Evolutionary conservation across 2,888 invertebrate species (phyloP).

Genomic region (Caenorhabditis sulstoni): DNA sequence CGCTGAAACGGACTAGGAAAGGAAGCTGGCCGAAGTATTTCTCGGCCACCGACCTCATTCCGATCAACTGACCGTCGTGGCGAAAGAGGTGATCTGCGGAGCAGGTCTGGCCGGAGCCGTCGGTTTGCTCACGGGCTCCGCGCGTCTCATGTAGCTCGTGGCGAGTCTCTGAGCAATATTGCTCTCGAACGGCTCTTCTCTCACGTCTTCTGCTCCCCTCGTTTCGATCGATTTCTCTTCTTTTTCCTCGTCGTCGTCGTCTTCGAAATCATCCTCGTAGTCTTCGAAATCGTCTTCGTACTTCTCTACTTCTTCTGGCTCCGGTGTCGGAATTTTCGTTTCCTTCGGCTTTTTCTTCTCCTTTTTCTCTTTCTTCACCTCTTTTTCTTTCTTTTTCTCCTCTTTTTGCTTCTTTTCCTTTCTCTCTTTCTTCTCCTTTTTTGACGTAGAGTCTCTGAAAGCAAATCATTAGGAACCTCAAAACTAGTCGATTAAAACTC

Average conservation of each 20-base stretch:
- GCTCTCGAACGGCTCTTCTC: constrained; percentile 26
- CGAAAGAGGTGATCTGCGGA: background rate
- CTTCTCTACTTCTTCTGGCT: constrained; percentile 4
- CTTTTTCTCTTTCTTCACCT: constrained; percentile 19
- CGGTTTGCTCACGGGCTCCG: background rate
- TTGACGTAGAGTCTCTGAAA: constrained; percentile 16
- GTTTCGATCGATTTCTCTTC: too few relatives aligned
- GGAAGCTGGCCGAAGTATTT: background rate
- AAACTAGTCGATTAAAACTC: constrained; percentile 2
- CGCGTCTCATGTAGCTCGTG: constrained; percentile 31
- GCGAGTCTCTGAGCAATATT: constrained; percentile 26
- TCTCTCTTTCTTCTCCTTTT: constrained; percentile 19
- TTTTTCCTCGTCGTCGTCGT: constrained; percentile 41
- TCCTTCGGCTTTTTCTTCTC: constrained; percentile 38
- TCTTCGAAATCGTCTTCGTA: background rate
- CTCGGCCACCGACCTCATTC: too few relatives aligned
- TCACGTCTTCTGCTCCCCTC: too few relatives aligned
- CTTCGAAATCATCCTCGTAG: constrained; percentile 59
- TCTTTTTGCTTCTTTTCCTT: constrained; percentile 21
- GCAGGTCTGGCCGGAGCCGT: background rate
- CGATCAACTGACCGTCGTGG: too few relatives aligned
- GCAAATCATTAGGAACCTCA: background rate
- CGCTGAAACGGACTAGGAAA: background rate
- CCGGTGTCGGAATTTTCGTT: constrained; percentile 26
- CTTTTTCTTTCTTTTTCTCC: constrained; percentile 10